Percentiles rank a stretch among this genome's conserved stretches.
Conservation (phyloP, 2,797 vertebrate species). For the Enteromius fasciolatus region DNA sequence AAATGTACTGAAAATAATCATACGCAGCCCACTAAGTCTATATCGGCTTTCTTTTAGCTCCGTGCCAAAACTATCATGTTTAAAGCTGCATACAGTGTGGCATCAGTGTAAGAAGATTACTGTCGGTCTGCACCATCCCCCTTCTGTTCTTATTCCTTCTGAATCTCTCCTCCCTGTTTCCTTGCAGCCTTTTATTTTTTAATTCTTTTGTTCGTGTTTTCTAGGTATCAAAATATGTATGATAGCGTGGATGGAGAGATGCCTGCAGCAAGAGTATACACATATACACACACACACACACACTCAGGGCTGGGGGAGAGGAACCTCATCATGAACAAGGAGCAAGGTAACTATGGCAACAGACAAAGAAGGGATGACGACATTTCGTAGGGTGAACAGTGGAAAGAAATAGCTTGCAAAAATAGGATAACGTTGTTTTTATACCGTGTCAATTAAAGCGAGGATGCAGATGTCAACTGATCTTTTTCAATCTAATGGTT, state of each 20-base stretch:
- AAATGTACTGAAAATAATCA: slow-evolving; percentile 35
- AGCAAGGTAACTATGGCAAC: slow-evolving; percentile 65
- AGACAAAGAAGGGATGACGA: slow-evolving; percentile 61
- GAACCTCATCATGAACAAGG: slow-evolving; percentile 51
- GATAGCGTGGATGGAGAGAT: slow-evolving; percentile 7
- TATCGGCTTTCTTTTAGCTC: slow-evolving; percentile 16
- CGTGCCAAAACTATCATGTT: slow-evolving; percentile 23
- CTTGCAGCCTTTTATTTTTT: slow-evolving; percentile 14
- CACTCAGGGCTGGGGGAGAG: slow-evolving; percentile 19
- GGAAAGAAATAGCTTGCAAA: slow-evolving; percentile 30
- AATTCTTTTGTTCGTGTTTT: not conserved
- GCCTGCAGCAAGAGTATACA: slow-evolving; percentile 20
- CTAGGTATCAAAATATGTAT: slow-evolving; percentile 15
- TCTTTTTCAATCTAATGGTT: not conserved
- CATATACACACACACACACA: not conserved
- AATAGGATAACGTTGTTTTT: slow-evolving; percentile 19
- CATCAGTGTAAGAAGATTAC: slow-evolving; percentile 50
- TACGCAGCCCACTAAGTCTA: not conserved
- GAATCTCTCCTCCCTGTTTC: slow-evolving; percentile 3
- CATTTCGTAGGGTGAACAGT: slow-evolving; percentile 48
- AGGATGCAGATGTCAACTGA: not conserved
- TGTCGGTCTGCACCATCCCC: slow-evolving; percentile 14
- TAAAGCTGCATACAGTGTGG: slow-evolving; percentile 4
- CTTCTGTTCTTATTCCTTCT: not conserved
- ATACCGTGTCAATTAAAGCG: not conserved